Evolutionary conservation across 2,888 invertebrate species (phyloP).

Genomic region (Eilema caniola): DNA sequence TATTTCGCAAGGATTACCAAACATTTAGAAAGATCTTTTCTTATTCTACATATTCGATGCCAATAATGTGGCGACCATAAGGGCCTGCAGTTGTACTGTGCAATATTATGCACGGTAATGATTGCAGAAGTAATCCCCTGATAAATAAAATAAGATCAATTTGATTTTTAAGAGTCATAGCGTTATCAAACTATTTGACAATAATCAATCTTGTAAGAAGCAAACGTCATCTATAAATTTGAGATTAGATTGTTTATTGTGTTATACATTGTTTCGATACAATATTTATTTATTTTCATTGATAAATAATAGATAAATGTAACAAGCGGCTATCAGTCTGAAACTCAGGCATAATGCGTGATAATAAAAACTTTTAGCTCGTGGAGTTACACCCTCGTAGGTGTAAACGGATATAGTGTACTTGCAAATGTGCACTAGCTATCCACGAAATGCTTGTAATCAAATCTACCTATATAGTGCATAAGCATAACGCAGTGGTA

Average conservation of each 20-base stretch:
- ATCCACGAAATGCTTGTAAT: neutral
- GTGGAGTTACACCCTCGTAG: neutral
- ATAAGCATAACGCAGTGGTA: neutral
- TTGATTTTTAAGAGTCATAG: neutral
- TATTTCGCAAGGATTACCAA: too few species aligned
- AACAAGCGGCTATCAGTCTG: neutral
- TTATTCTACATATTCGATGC: too few species aligned
- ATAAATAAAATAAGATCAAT: neutral
- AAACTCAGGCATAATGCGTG: neutral
- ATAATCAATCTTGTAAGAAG: neutral
- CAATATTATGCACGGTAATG: too few species aligned
- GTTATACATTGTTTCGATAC: neutral
- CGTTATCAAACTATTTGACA: neutral
- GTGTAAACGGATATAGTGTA: too few species aligned
- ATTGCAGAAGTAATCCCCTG: neutral
- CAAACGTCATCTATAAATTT: neutral
- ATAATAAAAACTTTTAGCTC: neutral
- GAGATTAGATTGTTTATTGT: neutral
- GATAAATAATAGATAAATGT: neutral
- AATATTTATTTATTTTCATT: neutral
- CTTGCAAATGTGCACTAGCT: neutral
- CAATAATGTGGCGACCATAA: too few species aligned
- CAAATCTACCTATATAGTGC: constrained; percentile 22
- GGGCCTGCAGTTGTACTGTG: too few species aligned
- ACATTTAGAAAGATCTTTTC: too few species aligned